Evolutionary conservation across 1,140 invertebrate genomes (phyloP).

Genomic region (Nasonia vitripennis): DNA sequence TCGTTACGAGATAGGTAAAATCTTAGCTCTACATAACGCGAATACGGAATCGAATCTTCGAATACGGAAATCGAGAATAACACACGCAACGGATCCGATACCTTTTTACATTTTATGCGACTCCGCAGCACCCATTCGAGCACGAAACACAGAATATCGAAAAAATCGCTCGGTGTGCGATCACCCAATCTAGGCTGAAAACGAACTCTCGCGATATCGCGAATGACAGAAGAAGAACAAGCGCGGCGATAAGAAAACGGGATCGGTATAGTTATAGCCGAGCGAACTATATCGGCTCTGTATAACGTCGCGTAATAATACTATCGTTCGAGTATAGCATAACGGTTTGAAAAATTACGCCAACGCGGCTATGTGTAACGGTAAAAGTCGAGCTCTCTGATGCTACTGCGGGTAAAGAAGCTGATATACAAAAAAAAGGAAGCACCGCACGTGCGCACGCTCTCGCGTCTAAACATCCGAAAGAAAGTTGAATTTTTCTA

Average conservation of each 20-base stretch:
- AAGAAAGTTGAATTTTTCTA: neutral
- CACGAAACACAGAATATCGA: too few species aligned
- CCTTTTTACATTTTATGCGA: too few species aligned
- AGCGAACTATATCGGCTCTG: neutral
- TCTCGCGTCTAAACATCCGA: neutral
- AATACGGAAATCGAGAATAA: conserved; percentile 11
- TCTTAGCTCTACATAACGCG: neutral
- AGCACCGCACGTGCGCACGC: neutral
- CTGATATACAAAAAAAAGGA: neutral
- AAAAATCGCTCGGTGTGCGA: too few species aligned
- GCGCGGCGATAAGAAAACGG: neutral
- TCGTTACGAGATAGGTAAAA: conserved; percentile 29
- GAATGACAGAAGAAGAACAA: neutral
- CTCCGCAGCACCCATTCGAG: too few species aligned
- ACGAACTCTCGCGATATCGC: neutral
- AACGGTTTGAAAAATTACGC: neutral
- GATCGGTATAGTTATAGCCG: neutral
- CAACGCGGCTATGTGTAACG: neutral
- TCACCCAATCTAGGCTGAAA: neutral
- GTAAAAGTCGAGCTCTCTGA: neutral
- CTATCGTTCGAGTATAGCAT: neutral
- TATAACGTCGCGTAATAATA: neutral
- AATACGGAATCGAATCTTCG: too few species aligned
- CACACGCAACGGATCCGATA: neutral
- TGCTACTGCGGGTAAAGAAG: neutral